phyloP scores from a whole-genome alignment of 92 coral and sea anemone species.

The Paragorgia papillata region DNA sequence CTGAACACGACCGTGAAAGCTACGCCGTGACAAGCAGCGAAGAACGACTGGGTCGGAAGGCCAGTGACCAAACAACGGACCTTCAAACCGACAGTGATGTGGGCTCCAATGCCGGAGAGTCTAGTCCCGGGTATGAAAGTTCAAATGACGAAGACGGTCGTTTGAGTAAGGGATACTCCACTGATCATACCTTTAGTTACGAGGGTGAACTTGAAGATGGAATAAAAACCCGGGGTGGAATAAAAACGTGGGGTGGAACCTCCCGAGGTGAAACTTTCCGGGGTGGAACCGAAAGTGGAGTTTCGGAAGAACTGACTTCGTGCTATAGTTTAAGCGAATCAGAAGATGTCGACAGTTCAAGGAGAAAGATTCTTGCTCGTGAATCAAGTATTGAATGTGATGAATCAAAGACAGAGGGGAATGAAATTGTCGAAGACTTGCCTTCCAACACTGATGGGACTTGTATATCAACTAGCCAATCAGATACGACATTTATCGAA shows the following conservation, averaged over 20 bases:
- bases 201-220: neutral
- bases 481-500: constrained; percentile 10
- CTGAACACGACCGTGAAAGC: neutral
- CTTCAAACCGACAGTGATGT: constrained; percentile 6
- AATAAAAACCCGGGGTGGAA: neutral
- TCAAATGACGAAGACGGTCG: constrained; percentile 23
- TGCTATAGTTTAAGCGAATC: constrained; percentile 10
- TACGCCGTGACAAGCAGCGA: neutral
- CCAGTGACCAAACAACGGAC: neutral
- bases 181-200: neutral
- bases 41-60: neutral
- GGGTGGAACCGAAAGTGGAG: neutral
- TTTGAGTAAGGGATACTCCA: neutral
- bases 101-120: neutral
- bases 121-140: constrained; percentile 28
- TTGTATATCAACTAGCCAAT: constrained; percentile 16
- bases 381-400: neutral
- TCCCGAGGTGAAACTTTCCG: neutral
- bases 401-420: neutral
- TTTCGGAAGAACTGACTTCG: constrained; percentile 22
- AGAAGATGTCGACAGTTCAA: neutral
- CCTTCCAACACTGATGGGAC: constrained; percentile 25
- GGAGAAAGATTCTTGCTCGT: neutral
- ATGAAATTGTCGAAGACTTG: neutral
- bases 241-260: no score